Evolutionary conservation across 1,140 invertebrate species (phyloP).

Genomic region (fruit fly (Drosophila melanogaster)): DNA sequence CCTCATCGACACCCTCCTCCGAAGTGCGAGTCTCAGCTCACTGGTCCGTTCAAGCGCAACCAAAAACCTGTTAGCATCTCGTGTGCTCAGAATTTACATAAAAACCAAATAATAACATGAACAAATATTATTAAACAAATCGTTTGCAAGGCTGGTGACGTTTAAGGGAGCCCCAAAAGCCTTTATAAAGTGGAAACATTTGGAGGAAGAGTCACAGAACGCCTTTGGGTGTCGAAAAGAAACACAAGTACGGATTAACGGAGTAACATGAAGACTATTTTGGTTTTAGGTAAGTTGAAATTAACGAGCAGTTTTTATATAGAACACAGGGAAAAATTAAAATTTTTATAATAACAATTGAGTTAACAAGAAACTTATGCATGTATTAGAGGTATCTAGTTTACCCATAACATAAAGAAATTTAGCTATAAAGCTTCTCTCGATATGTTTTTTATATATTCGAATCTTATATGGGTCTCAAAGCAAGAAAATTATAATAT

Average conservation of each 20-base stretch:
- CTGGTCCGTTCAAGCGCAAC: constrained; percentile 44
- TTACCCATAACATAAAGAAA: no score
- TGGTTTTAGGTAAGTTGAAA: constrained; percentile 50
- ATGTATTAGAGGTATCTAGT: no score
- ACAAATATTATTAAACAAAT: constrained; percentile 57
- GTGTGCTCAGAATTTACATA: constrained; percentile 46
- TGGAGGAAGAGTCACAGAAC: constrained; percentile 46
- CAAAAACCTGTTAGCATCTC: constrained; percentile 41
- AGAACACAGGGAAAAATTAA: no score
- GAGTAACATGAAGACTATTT: constrained; percentile 41
- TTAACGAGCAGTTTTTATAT: no score
- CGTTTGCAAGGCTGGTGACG: constrained; percentile 25
- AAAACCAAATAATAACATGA: constrained; percentile 48
- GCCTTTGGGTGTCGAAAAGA: constrained; percentile 18
- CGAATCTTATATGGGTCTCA: no score
- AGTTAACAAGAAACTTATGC: no score
- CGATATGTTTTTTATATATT: no score
- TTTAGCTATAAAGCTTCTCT: no score
- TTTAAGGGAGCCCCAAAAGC: constrained; percentile 18
- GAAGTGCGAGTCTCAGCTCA: constrained; percentile 11
- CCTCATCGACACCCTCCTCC: background rate
- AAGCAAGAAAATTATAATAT: background rate
- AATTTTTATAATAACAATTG: background rate
- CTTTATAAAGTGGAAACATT: constrained; percentile 56
- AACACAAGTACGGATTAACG: background rate